Evolutionary conservation across 2,797 vertebrate genomes (phyloP), one percentile per base, ranked within the genome.

Genomic region (Cyclopterus lumpus): DNA sequence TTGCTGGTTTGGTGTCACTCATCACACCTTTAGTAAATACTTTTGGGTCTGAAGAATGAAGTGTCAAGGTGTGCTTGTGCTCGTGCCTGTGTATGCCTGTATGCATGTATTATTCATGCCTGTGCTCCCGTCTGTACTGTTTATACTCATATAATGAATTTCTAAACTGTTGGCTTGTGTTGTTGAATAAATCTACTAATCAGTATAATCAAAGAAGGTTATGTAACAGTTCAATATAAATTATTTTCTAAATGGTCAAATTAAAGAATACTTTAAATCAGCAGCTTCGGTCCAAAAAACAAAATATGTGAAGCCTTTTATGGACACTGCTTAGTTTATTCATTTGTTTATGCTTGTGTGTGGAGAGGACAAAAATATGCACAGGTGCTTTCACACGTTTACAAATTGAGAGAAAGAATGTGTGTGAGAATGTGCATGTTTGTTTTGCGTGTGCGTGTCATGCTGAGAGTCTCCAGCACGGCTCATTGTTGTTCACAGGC

Each of bases 401-500:
- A 68, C 38, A 54, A 6, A 60, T 12, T 59, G 60, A 26, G 44
- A 38, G 1, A 51, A n/a, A 67, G 67, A 80, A 75, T 76, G 70
- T 40, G 70, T 46, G 71, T 42, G 66, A 62, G 75, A 71, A 71
- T 67, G 48, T 26, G 46, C 2, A 1, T 82, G 81, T 79, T 79
- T 86, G 77, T 66, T 81, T 73, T 74, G 67, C 49, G 57, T 80
- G 67, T 24, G 67, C 24, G 57, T 71, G 51, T 61, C 59, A 60
- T 28, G 38, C 32, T 22, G 3, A 34, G 55, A 61, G 65, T 79
- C 71, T 77, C 59, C 66, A 36, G 46, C 51, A 5, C 58, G 10
- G 34, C 40, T 87, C 74, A 22, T 63, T 80, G 86, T 80, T 75
- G 36, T 73, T 77, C 63, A 65, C 73, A 68, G n/a, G 75, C 75